A percentile compares a stretch with the other conserved stretches of the same genome.
Conservation (phyloP, 2,113 vertebrate genomes). For the Oceanites oceanicus region DNA sequence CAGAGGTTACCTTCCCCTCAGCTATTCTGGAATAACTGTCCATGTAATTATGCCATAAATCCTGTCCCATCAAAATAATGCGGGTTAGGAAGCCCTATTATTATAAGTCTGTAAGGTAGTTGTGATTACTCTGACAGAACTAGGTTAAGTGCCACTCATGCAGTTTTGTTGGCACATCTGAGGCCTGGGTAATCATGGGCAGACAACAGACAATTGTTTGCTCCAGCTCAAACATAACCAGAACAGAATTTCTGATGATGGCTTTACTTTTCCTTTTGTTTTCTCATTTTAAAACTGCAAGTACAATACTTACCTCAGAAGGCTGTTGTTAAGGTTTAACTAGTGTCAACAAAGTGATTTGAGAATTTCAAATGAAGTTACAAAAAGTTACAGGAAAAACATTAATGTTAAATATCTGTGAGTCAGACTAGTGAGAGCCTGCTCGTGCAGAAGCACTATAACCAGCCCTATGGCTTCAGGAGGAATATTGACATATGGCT, state of each 20-base stretch:
- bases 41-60: slow-evolving; percentile 29
- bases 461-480: background rate
- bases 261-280: background rate
- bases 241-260: background rate
- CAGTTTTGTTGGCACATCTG: background rate
- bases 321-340: background rate
- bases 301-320: background rate
- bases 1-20: background rate
- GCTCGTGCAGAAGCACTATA: background rate
- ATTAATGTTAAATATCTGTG: background rate
- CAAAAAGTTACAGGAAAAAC: background rate
- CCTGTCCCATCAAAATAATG: background rate
- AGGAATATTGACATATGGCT: background rate
- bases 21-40: background rate
- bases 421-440: background rate
- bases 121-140: background rate
- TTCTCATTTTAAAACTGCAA: background rate
- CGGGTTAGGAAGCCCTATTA: background rate
- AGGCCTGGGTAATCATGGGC: background rate
- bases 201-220: background rate
- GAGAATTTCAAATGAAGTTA: background rate
- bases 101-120: background rate
- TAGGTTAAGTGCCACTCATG: background rate
- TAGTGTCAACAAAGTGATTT: background rate
- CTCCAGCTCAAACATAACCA: background rate